These are phyloP conservation scores for Pachydiplax longipennis DNA, from an alignment of 2,888 invertebrate genomes.

Conservation along the genomic window DNA sequence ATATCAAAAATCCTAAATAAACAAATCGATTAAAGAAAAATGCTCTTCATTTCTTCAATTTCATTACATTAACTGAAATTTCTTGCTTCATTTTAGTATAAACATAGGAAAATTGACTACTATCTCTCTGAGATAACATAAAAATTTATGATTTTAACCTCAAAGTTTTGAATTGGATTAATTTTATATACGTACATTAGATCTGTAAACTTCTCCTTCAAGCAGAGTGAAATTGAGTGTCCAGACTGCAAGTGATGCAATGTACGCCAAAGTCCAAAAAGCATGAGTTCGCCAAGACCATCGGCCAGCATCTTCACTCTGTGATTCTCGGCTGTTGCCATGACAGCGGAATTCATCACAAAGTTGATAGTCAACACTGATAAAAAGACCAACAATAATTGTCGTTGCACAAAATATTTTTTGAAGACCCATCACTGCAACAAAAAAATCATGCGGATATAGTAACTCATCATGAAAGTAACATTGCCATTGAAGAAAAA, in stretches of 20 bases:
- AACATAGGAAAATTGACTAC: too few relatives aligned
- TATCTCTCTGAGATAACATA: too few relatives aligned
- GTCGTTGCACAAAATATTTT: conserved; percentile 67
- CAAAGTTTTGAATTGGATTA: too few relatives aligned
- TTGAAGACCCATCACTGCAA: conserved; percentile 67
- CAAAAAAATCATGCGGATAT: conserved; percentile 9
- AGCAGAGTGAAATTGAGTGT: conserved; percentile 64
- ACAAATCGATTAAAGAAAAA: neutral
- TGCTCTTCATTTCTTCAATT: neutral
- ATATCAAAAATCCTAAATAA: neutral
- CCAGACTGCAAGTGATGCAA: conserved; percentile 64
- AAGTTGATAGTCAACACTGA: conserved; percentile 68
- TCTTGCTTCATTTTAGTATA: too few relatives aligned
- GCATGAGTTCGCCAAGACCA: conserved; percentile 65
- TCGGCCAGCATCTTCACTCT: conserved; percentile 58
- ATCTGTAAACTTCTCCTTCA: conserved; percentile 56
- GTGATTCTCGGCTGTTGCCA: conserved; percentile 58
- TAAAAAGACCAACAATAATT: conserved; percentile 68
- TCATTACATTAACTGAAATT: neutral
- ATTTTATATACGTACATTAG: conserved; percentile 40
- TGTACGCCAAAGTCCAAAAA: conserved; percentile 66
- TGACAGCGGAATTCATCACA: conserved; percentile 69
- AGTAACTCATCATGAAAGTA: neutral
- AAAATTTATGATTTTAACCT: too few relatives aligned
- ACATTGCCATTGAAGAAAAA: neutral